Percentiles rank a stretch among this genome's conserved stretches.
These are phyloP conservation scores for Aphis gossypii DNA, from an alignment of 1,140 invertebrate species.

Conservation along the genomic window DNA sequence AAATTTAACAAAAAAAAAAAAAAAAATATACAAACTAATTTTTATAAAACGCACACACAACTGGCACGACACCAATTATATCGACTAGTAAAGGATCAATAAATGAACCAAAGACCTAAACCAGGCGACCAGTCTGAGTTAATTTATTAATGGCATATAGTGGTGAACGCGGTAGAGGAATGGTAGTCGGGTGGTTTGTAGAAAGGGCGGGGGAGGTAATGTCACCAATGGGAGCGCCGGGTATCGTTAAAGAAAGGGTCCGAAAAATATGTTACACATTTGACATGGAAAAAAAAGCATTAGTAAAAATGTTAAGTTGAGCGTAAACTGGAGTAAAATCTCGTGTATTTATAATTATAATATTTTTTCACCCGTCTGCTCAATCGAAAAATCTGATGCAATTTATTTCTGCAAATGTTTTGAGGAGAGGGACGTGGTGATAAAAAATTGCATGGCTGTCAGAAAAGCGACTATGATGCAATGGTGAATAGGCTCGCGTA, in stretches of 20 bases:
- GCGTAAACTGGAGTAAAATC: neutral
- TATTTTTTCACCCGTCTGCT: neutral
- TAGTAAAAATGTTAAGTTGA: conserved; percentile 17
- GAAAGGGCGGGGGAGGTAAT: neutral
- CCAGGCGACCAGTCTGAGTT: neutral
- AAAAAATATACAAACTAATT: neutral
- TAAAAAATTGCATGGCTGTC: conserved; percentile 40
- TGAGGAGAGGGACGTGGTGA: neutral
- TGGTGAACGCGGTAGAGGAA: neutral
- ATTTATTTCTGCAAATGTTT: neutral
- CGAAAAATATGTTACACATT: neutral
- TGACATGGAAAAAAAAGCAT: neutral
- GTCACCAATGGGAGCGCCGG: neutral
- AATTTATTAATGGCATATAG: conserved; percentile 46
- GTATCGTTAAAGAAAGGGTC: neutral
- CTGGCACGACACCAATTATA: conserved; percentile 45
- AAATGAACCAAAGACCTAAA: conserved; percentile 22
- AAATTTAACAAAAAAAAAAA: neutral
- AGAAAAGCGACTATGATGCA: neutral
- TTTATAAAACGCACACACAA: neutral
- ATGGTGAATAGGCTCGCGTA: neutral
- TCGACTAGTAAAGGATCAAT: conserved; percentile 50
- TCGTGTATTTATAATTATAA: neutral
- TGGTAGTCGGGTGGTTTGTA: neutral
- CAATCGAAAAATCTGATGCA: neutral